Evolutionary conservation across 2,797 vertebrate species (phyloP), one percentile per base, ranked within the genome.

Genomic region (Carduelis carduelis): DNA sequence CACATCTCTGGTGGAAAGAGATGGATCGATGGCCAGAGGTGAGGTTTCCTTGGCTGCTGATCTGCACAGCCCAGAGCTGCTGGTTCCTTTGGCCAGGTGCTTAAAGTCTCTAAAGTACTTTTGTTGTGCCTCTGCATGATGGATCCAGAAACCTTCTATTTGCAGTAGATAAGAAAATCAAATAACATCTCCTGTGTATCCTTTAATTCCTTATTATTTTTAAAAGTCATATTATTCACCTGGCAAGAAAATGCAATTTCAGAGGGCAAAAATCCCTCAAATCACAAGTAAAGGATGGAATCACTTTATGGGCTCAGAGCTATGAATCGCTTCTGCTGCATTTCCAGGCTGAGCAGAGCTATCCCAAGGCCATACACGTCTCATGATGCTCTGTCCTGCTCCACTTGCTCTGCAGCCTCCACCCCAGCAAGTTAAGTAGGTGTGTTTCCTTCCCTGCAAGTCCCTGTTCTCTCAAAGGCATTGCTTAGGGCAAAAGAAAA

Each of bases 1-100:
- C 30, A 12, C 1, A 0, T 28, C 39, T 80, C 17, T 27, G 22
- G 50, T 7, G 2, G 8, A 81, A 82, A 27, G 57, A 53, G 52
- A 18, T 9, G 32, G 50, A 27, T 28, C 0, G 0, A 23, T 44
- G n/a, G 35, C 32, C 44, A 0, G 4, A 30, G 34, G n/a, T 26
- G 52, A 64, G 37, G 43, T 52, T 65, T 86, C 34, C 50, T 37
- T 35, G 20, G 56, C 43, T 53, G 52, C 56, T 46, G 60, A 28
- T 35, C 30, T 41, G 50, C 16, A 2, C 4, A 1, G 23, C 3
- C 2, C 35, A 20, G 63, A 9, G 0, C 66, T 61, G n/a, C 12
- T 4, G 0, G 17, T 26, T 64, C 11, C 16, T 18, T 46, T 70
- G 21, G 6, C 17, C 39, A 83, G 39, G 5, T 66, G 49, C 35